Evolutionary conservation across 2,113 vertebrate genomes (phyloP), one percentile per base, ranked within the genome.

Genomic region (Gavialis gangeticus): DNA sequence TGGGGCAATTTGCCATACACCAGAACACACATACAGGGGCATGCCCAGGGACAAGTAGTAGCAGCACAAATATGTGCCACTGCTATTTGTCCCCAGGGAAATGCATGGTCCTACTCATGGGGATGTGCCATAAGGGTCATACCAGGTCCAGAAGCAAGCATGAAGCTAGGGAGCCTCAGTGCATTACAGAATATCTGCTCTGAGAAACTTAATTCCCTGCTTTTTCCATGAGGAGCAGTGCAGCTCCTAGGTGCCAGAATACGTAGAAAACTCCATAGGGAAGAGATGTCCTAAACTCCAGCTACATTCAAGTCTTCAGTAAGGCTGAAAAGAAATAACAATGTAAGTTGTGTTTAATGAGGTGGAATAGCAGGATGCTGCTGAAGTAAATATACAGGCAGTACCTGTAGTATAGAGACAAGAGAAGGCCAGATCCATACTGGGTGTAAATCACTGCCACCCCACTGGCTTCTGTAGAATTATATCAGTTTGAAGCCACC

Each of bases 361-460:
- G 66, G 10, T 54, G 75, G 67, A 76, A 64, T 4, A 17, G 46
- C 14, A 83, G 64, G 73, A n/a, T 66, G 64, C 64, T n/a, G 15
- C 25, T 66, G 64, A 88, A 75, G 27, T 21, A 69, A 60, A n/a
- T 67, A 28, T 17, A 82, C n/a, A 60, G 13, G 16, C 0, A 10
- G 5, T 22, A 83, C 7, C 3, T 30, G 17, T 57, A 84, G 67
- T 6, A 3, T 57, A 80, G 46, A 54, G 1, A 28, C 19, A 10
- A 0, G 0, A 2, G 46, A 16, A 57, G 56, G 4, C 25, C 30
- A 14, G 16, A 24, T 24, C 84, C 3, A 0, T 12, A 27, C 79
- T 11, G 2, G 17, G 10, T 34, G 75, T 24, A 1, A 57, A 77
- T 64, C 78, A 30, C 3, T 59, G 57, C 55, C 4, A 64, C 19